These are phyloP conservation scores for Vipera ursinii DNA, from an alignment of 2,797 vertebrate genomes.

Conservation along the genomic window DNA sequence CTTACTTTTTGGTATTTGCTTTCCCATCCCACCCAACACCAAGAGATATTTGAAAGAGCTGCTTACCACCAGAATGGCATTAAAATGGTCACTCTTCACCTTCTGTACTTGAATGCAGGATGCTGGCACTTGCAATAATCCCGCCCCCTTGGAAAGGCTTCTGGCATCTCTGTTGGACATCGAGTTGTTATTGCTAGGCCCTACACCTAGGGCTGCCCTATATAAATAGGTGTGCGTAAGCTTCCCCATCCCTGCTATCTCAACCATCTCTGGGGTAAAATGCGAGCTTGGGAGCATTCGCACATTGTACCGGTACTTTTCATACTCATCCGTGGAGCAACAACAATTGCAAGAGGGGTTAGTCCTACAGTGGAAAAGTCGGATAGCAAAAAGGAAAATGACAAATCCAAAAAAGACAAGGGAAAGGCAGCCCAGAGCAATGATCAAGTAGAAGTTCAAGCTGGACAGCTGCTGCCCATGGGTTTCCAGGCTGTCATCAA, in stretches of 20 bases:
- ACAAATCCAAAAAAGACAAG: constrained; percentile 65
- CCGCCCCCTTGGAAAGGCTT: constrained; percentile 47
- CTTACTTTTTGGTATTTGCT: not conserved
- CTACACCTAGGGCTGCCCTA: constrained; percentile 63
- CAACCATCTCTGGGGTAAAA: constrained; percentile 56
- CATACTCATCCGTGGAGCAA: constrained; percentile 46
- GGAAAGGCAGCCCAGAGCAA: constrained; percentile 66
- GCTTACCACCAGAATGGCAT: constrained; percentile 68
- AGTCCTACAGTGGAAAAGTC: constrained; percentile 42
- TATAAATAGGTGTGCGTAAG: constrained; percentile 72
- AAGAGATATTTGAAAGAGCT: not conserved
- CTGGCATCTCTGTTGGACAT: constrained; percentile 55
- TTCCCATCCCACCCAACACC: not conserved
- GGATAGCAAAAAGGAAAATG: constrained; percentile 55
- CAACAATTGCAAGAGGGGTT: constrained; percentile 29
- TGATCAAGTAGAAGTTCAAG: constrained; percentile 68
- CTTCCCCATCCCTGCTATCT: constrained; percentile 71
- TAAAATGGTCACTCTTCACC: constrained; percentile 65
- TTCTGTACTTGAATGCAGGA: constrained; percentile 68
- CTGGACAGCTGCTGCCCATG: constrained; percentile 44
- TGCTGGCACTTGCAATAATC: constrained; percentile 64
- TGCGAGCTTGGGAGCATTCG: constrained; percentile 65
- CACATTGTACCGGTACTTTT: constrained; percentile 56
- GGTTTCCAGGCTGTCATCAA: constrained; percentile 60
- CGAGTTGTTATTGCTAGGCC: constrained; percentile 52